These are phyloP conservation scores for Noturus placidus DNA, from an alignment of 2,113 vertebrate genomes.

Conservation along the genomic window DNA sequence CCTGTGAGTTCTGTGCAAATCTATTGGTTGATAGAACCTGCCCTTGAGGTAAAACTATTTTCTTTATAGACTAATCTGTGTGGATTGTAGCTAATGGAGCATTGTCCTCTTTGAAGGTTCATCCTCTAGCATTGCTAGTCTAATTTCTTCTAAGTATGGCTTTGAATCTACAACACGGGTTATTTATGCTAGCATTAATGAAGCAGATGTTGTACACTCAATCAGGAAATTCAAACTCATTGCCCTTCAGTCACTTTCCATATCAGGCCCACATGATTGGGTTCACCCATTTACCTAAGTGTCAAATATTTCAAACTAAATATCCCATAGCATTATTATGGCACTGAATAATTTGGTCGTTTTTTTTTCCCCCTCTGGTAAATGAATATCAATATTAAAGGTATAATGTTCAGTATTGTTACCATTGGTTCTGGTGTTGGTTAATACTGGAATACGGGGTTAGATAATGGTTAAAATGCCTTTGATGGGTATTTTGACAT, in stretches of 20 bases:
- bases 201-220: slow-evolving; percentile 36
- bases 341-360: too few relatives aligned
- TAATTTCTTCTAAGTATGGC: slow-evolving; percentile 42
- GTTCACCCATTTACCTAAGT: not conserved
- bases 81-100: not conserved
- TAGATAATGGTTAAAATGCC: too few relatives aligned
- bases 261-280: not conserved
- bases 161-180: slow-evolving; percentile 35
- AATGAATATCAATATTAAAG: too few relatives aligned
- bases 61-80: not conserved
- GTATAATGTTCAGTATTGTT: too few relatives aligned
- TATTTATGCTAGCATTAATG: slow-evolving; percentile 24
- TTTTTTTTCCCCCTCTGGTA: too few relatives aligned
- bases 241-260: not conserved
- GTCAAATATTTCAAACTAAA: not conserved
- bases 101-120: not conserved
- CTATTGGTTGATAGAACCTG: slow-evolving; percentile 12
- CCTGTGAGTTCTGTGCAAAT: not conserved
- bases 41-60: slow-evolving; percentile 8
- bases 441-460: too few relatives aligned
- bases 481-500: not conserved
- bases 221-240: slow-evolving; percentile 30
- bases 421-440: too few relatives aligned
- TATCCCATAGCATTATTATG: too few relatives aligned
- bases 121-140: not conserved